Base-by-base conservation (phyloP, 35 echinoderm and acorn worm genomes). In the Acanthaster planci region DNA sequence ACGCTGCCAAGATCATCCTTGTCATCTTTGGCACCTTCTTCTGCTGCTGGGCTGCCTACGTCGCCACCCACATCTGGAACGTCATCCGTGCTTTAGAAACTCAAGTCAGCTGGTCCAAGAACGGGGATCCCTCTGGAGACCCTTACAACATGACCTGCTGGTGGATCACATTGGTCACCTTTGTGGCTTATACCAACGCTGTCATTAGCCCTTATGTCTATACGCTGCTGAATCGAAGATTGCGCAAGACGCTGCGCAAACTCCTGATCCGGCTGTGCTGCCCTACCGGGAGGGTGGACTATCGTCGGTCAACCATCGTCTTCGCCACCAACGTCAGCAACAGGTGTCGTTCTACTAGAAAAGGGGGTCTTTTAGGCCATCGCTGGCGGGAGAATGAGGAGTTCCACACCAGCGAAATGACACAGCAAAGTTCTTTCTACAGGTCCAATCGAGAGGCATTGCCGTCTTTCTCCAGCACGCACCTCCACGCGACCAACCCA, bases 11-110 rank as follows among this genome's bases (percentile, higher is more conserved):
- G 64, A 72, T 34, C 64, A 36, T 72, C 23, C 64, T 72, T 2
- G 29, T 72, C 4, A 26, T 72, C 64, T 72, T 72, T 26, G 64
- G 64, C 26, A 72, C 64, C 18, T 72, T 72, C 64, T 72, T 72
- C 64, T 72, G 64, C 64, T 72, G 64, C n/a, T 72, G 64, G 64
- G 30, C 64, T 2, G 34, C 23, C 7, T 72, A 72, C 64, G 64
- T 72, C 10, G 34, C 64, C 26, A 26, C 34, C 10, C 64, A 72
- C 64, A 72, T 72, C 34, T 72, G 19, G 64, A 72, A 72, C n/a
- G 26, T 31, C 29, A 34, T 34, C 34, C 64, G 5, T 14, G 64
- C 22, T 21, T 26, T 1, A 2, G 16, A 72, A 6, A 5, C n/a
- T 8, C 14, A 12, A 29, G 26, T 34, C 23, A 34, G 6, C 8